Evolutionary conservation across 2,888 invertebrate genomes (phyloP).

Genomic region (Gastracanthus pulcherrimus): DNA sequence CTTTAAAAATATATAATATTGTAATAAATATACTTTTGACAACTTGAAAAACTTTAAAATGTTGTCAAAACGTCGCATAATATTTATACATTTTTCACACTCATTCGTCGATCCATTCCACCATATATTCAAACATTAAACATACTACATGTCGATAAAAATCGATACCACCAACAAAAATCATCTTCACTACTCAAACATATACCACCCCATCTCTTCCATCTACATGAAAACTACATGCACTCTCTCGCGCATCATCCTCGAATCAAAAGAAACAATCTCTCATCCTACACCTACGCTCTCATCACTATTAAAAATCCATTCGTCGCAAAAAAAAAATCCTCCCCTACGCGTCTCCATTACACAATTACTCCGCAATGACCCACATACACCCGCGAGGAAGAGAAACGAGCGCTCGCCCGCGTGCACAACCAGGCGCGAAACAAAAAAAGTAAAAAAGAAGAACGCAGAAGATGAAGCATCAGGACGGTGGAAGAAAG

Average conservation of each 20-base stretch:
- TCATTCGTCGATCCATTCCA: too few relatives aligned
- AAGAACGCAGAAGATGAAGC: not conserved
- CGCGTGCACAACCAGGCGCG: not conserved
- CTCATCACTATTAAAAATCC: slow-evolving; percentile 16
- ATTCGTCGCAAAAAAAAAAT: not conserved
- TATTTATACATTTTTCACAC: too few relatives aligned
- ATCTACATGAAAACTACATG: too few relatives aligned
- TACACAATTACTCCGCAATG: slow-evolving; percentile 22
- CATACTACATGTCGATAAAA: too few relatives aligned
- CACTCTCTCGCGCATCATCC: not conserved
- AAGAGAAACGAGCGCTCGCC: slow-evolving; percentile 28
- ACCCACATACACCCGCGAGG: not conserved
- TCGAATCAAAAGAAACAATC: not conserved
- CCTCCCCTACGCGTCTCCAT: not conserved
- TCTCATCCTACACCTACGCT: not conserved
- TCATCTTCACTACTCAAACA: too few relatives aligned
- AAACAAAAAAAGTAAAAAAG: not conserved
- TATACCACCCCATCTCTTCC: too few relatives aligned
- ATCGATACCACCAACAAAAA: too few relatives aligned
- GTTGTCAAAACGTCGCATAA: too few relatives aligned
- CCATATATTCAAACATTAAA: too few relatives aligned
- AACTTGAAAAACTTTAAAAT: too few relatives aligned
- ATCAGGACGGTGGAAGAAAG: not conserved
- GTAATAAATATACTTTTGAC: too few relatives aligned
- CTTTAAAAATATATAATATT: too few relatives aligned